Evolutionary conservation across 53 echinoderm and acorn worm species (phyloP), one percentile per base, ranked within the genome.

Genomic region (Apostichopus leukothele): DNA sequence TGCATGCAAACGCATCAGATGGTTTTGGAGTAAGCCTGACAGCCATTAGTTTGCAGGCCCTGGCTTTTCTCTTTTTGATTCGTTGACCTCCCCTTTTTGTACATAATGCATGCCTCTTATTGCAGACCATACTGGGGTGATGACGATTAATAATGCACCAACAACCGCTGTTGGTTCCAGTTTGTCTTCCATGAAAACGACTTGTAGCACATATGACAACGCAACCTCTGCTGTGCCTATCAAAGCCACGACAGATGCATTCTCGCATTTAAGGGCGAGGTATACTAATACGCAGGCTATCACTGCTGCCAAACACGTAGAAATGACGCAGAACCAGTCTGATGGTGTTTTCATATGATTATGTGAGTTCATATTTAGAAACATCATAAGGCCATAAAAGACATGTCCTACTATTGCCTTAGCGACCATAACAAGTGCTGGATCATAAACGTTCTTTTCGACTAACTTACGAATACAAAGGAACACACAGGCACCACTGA

Each of bases 201-300:
- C 50, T 52, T 76, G 77, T 14, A 76, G 26, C 50, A 39, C 5
- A 52, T 76, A 76, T 39, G 50, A 16, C 7, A 7, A 9, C 50
- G 77, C 26, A 14, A 76, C 77, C 50, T 76, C 77, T n/a, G 77
- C 39, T 50, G 77, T 76, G 10, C 27, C 50, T 27, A 76, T 9
- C 77, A 76, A 76, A 52, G 77, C 25, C 5, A 76, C 77, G 26
- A 25, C 77, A 39, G 77, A 25, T 6, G 50, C 39, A 52, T 50
- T 76, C 50, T 76, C 6, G 50, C 5, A 76, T 52, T 76, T 50
- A 10, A 76, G 26, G 11, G 27, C 50, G 50, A 76, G 77, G 77
- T 76, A 76, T 5, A 76, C 7, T 8, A 76, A 39, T 76, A n/a
- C 13, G 18, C 16, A 71, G 6, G 71, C 71, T 3, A n/a, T n/a